Percentiles rank a stretch among this genome's conserved stretches.
Evolutionary conservation across 2,888 invertebrate genomes (phyloP).

Genomic region (Phalera bucephala): DNA sequence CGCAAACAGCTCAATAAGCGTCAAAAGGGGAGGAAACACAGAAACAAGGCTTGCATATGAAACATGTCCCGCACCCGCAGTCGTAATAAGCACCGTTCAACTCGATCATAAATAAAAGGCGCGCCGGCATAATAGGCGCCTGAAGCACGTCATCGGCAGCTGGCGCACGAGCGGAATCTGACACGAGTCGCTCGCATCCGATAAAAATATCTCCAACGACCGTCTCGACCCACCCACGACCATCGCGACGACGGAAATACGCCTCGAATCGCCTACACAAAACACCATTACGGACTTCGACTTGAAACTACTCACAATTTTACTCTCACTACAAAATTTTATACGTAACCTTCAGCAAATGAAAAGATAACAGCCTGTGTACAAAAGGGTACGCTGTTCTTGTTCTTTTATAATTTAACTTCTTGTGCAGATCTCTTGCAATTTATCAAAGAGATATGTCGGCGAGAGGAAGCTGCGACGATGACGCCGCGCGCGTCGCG

Average conservation of each 20-base stretch:
- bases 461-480: slow-evolving; percentile 50
- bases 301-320: slow-evolving; percentile 26
- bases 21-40: slow-evolving; percentile 48
- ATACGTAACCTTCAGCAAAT: slow-evolving; percentile 31
- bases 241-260: slow-evolving; percentile 17
- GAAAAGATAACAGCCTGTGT: slow-evolving; percentile 31
- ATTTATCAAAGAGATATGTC: slow-evolving; percentile 69
- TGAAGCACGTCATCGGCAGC: slow-evolving; percentile 67
- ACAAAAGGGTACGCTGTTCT: too few species aligned
- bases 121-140: slow-evolving; percentile 61
- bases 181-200: slow-evolving; percentile 45
- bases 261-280: slow-evolving; percentile 34
- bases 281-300: slow-evolving; percentile 38
- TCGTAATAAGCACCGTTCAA: slow-evolving; percentile 73
- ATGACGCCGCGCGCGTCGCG: slow-evolving; percentile 57
- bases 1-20: slow-evolving; percentile 62
- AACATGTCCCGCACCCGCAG: slow-evolving; percentile 61
- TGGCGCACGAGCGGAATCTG: slow-evolving; percentile 57
- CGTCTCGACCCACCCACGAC: slow-evolving; percentile 24
- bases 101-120: slow-evolving; percentile 76
- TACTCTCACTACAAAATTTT: slow-evolving; percentile 32
- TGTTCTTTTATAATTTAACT: slow-evolving; percentile 46
- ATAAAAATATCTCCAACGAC: slow-evolving; percentile 51
- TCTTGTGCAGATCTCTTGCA: slow-evolving; percentile 59
- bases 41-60: slow-evolving; percentile 62